Evolutionary conservation across 2,888 invertebrate genomes (phyloP).

Genomic region (Hypena proboscidalis): DNA sequence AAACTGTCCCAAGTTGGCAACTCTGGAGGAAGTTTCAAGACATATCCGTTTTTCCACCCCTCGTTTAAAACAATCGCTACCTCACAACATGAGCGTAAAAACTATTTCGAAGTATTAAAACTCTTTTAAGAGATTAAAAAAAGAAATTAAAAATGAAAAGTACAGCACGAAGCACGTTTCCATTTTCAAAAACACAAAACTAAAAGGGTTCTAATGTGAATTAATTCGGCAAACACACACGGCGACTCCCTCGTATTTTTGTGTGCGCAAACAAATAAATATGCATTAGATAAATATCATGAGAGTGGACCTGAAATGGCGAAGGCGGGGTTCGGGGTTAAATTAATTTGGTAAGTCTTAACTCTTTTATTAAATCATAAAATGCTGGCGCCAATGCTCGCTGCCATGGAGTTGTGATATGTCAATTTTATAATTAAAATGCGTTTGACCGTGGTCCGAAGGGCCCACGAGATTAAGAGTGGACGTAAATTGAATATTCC

Average conservation of each 20-base stretch:
- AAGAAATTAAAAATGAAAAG: no score
- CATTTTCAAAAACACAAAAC: constrained; percentile 32
- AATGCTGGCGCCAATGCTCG: constrained; percentile 61
- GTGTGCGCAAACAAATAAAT: constrained; percentile 78
- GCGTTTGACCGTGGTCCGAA: constrained; percentile 77
- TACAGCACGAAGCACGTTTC: neutral
- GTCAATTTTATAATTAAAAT: constrained; percentile 85
- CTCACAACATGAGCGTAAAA: constrained; percentile 14
- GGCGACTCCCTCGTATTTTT: constrained; percentile 61
- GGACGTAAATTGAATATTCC: constrained; percentile 71
- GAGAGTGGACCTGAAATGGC: constrained; percentile 66
- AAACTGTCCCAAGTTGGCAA: constrained; percentile 57
- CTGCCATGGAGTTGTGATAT: constrained; percentile 65
- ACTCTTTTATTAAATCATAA: constrained; percentile 84
- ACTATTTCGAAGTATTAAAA: constrained; percentile 8
- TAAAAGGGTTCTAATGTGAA: constrained; percentile 48
- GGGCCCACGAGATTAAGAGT: constrained; percentile 73
- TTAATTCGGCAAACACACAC: constrained; percentile 67
- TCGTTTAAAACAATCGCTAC: constrained; percentile 27
- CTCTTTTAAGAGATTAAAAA: no score
- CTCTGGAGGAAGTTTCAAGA: constrained; percentile 46
- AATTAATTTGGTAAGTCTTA: constrained; percentile 76
- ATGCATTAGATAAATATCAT: constrained; percentile 79
- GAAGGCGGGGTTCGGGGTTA: constrained; percentile 52
- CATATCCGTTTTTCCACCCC: constrained; percentile 52